A percentile compares a stretch with the other conserved stretches of the same genome.
Evolutionary conservation across 2,888 invertebrate genomes (phyloP).

Genomic region (Troides oblongomaculatus): DNA sequence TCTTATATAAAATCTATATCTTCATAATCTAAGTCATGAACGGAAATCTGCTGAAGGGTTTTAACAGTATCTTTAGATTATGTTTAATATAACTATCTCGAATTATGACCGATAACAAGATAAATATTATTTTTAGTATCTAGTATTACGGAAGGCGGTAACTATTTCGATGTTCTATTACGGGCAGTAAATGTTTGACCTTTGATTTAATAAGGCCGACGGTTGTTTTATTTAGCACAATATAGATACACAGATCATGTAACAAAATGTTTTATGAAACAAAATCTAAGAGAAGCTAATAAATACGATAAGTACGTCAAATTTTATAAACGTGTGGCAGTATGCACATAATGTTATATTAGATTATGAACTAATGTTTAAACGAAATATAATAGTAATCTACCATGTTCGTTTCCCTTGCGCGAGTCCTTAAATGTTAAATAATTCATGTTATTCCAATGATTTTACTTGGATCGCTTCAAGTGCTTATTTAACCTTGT

Average conservation of each 20-base stretch:
- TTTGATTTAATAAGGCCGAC: neutral
- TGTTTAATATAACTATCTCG: no score
- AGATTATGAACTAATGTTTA: neutral
- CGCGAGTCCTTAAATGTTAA: neutral
- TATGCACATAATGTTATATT: neutral
- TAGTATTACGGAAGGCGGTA: no score
- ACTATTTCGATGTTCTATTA: neutral
- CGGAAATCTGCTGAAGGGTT: no score
- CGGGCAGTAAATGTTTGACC: neutral
- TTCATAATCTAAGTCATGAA: no score
- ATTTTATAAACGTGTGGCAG: neutral
- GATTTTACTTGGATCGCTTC: neutral
- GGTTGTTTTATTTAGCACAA: neutral
- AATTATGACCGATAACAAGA: no score
- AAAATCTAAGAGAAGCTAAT: neutral
- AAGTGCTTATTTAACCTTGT: neutral
- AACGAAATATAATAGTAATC: neutral
- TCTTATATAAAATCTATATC: no score
- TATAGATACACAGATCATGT: neutral
- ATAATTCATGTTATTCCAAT: neutral
- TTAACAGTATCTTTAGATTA: no score
- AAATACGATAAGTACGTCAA: neutral
- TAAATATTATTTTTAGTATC: no score
- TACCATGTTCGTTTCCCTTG: neutral
- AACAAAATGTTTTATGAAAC: conserved; percentile 1